Conservation (phyloP, 2,888 invertebrate species). For the Bhutanitis thaidina region DNA sequence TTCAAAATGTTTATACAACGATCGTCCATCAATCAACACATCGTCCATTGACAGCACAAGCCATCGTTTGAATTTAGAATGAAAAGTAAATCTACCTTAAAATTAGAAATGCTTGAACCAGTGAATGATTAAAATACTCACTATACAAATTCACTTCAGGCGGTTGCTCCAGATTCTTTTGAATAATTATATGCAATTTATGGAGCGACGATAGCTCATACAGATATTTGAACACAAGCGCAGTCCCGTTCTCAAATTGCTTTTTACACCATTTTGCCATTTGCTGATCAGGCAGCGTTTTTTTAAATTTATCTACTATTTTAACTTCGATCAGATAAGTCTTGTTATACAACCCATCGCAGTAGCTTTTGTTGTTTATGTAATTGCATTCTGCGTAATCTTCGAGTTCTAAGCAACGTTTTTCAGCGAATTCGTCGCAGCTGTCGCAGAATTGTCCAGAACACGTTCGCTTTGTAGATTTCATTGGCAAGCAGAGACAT, state of each 20-base stretch:
- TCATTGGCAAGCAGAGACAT: constrained; percentile 77
- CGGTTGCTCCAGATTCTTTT: constrained; percentile 46
- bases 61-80: too few relatives aligned
- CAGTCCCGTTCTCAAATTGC: constrained; percentile 34
- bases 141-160: constrained; percentile 48
- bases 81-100: too few relatives aligned
- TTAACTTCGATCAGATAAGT: constrained; percentile 29
- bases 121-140: too few relatives aligned
- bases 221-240: constrained; percentile 49
- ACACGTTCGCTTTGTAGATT: constrained; percentile 60
- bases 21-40: too few relatives aligned
- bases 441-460: constrained; percentile 84
- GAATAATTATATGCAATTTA: constrained; percentile 46
- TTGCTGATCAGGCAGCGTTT: constrained; percentile 34
- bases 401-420: constrained; percentile 84
- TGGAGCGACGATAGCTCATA: constrained; percentile 30
- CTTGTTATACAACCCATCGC: constrained; percentile 37
- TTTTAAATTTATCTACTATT: constrained; percentile 41
- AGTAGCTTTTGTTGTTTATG: constrained; percentile 33
- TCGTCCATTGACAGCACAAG: too few relatives aligned
- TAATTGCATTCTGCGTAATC: constrained; percentile 84
- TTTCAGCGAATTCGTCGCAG: constrained; percentile 84
- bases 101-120: too few relatives aligned
- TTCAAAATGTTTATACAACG: too few relatives aligned
- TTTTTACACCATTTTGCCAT: constrained; percentile 46